Conservation (phyloP, 92 coral and sea anemone genomes). For the Porites lobata region DNA sequence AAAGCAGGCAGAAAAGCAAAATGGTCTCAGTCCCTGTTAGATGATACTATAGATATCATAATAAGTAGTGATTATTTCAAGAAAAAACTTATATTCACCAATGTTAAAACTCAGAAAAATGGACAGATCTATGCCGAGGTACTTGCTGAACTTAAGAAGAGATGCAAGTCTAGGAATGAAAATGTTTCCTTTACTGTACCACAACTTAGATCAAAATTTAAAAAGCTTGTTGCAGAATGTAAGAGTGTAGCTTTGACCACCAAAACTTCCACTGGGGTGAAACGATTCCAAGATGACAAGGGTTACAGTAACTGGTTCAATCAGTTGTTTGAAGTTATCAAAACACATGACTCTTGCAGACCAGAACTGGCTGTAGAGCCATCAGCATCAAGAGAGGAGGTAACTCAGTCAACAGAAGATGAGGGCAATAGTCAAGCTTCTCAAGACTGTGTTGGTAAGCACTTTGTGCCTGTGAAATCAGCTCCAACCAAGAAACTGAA, state of each 20-base stretch:
- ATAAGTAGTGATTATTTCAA: slow-evolving; percentile 49
- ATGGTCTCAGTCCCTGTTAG: slow-evolving; percentile 60
- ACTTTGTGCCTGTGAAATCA: slow-evolving; percentile 55
- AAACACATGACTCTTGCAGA: slow-evolving; percentile 30
- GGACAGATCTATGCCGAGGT: slow-evolving; percentile 51
- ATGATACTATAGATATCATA: slow-evolving; percentile 55
- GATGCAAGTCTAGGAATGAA: slow-evolving; percentile 49
- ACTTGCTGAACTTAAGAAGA: slow-evolving; percentile 55
- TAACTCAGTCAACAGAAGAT: slow-evolving; percentile 49
- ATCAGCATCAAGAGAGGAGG: slow-evolving; percentile 39
- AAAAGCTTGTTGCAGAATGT: slow-evolving; percentile 51
- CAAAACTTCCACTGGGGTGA: slow-evolving; percentile 51
- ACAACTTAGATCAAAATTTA: slow-evolving; percentile 50
- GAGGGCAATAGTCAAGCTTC: slow-evolving; percentile 26
- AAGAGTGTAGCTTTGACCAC: slow-evolving; percentile 53
- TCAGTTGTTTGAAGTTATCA: neutral
- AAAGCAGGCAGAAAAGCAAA: slow-evolving; percentile 65
- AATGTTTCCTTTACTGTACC: slow-evolving; percentile 42
- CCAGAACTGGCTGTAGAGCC: slow-evolving; percentile 44
- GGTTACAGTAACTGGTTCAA: slow-evolving; percentile 61
- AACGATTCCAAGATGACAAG: slow-evolving; percentile 59
- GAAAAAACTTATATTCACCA: slow-evolving; percentile 45
- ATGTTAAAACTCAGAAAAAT: slow-evolving; percentile 57
- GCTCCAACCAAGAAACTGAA: slow-evolving; percentile 46
- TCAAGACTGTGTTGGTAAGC: slow-evolving; percentile 16